A percentile compares a stretch with the other conserved stretches of the same genome.
Conservation (phyloP, 2,113 vertebrate species). For the Camelus dromedarius region DNA sequence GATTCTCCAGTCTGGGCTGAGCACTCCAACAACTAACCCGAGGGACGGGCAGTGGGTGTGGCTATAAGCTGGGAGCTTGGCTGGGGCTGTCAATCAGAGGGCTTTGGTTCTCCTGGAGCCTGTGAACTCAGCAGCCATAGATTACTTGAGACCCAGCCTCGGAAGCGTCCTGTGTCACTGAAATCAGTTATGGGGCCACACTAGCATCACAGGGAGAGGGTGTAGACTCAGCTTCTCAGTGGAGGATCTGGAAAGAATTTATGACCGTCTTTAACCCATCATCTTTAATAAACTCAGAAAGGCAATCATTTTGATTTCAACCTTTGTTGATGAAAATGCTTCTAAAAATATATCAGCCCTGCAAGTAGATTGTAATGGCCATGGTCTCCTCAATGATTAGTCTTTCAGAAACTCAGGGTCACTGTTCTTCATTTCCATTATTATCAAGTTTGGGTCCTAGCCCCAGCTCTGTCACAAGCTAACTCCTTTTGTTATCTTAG, state of each 20-base stretch:
- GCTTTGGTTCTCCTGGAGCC: neutral
- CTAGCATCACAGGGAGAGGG: neutral
- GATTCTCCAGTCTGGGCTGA: neutral
- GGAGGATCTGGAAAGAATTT: neutral
- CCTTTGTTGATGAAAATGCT: constrained; percentile 45
- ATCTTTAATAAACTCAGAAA: constrained; percentile 26
- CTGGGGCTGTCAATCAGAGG: neutral
- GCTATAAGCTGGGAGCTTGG: neutral
- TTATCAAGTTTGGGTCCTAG: constrained; percentile 11
- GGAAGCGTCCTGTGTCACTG: neutral
- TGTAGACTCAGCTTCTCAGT: neutral
- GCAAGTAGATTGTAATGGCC: neutral
- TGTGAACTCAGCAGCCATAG: neutral
- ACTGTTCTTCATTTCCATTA: neutral
- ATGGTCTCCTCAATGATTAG: neutral
- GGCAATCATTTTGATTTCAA: constrained; percentile 40
- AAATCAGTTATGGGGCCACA: neutral
- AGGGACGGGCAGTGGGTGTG: neutral
- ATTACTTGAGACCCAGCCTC: neutral
- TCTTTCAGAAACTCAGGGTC: neutral
- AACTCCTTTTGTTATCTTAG: constrained; percentile 9
- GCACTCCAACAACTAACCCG: neutral
- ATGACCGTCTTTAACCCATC: neutral
- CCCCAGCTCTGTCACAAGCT: neutral
- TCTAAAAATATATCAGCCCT: constrained; percentile 42